Evolutionary conservation across 2,888 invertebrate genomes (phyloP), one percentile per base, ranked within the genome.

Genomic region (Rotaria magnacalcarata): DNA sequence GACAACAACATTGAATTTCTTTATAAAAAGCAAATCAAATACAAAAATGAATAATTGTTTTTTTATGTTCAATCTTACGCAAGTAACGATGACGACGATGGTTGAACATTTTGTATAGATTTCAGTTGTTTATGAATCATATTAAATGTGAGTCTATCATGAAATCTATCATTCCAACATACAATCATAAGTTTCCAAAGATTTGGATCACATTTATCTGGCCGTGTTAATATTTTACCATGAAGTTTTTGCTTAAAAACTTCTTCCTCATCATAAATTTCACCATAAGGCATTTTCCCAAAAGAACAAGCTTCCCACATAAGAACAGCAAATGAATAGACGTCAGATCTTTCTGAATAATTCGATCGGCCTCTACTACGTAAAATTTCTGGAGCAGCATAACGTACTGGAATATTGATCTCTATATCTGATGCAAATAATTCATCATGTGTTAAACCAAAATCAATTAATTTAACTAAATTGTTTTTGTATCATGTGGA

Each of bases 271-370:
- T 67, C 16, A 8, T 11, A 11, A 27, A 67, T 67, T 2, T 27
- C 27, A 16, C 3, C 34, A 34, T 67, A 67, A 16, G 67, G 27
- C 5, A 16, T 27, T 34, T 8, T 34, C 34, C 16, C 67, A 27
- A n/a, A 14, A 14, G 67, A 67, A 67, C 7, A 67, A 11, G n/a
- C 34, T 34, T 67, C 67, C 34, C 67, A 67, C n/a, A 67, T 34
- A 16, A 67, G 27, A 27, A 67, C 67, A 67, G 34, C 67, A 34
- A 67, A 67, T 67, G 67, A 67, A 67, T 67, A 67, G 24, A 67
- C 67, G 8, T 67, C 67, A 11, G 67, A 67, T 10, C 5, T 34
- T 34, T 34, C 14, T 67, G 67, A 67, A 67, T 67, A 67, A 34
- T n/a, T n/a, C 1, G 16, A 67, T 16, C 14, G 67, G 5, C 34